phyloP scores from a whole-genome alignment of 1,140 invertebrate genomes.

The Propsilocerus akamusi region DNA sequence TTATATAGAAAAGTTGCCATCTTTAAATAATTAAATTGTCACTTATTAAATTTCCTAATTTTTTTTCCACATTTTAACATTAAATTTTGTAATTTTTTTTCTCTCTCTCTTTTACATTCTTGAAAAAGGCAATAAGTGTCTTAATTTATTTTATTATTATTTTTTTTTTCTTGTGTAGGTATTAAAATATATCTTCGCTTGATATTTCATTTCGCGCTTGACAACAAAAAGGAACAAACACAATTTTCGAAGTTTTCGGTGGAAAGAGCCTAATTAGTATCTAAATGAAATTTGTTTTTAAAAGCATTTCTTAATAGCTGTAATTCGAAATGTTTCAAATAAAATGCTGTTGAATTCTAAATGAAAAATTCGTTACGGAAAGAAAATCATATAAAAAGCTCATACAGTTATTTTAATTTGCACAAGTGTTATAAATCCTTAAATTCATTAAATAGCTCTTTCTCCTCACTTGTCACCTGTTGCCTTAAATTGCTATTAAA shows the following conservation, averaged over 20 bases:
- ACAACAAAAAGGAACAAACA: neutral
- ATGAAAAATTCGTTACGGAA: too few relatives aligned
- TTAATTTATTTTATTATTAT: neutral
- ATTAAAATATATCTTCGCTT: neutral
- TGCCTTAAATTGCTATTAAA: too few relatives aligned
- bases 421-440: too few relatives aligned
- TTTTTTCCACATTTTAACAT: too few relatives aligned
- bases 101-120: neutral
- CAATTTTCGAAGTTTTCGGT: neutral
- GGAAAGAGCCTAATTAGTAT: neutral
- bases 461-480: too few relatives aligned
- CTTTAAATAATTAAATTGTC: neutral
- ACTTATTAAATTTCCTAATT: neutral
- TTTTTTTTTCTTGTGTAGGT: neutral
- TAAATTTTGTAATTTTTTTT: neutral
- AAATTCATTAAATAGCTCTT: too few relatives aligned
- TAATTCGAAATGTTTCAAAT: too few relatives aligned
- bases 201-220: neutral
- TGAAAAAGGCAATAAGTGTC: conserved; percentile 4
- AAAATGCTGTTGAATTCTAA: too few relatives aligned
- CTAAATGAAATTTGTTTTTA: neutral
- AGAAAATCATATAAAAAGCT: too few relatives aligned
- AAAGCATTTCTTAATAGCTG: neutral
- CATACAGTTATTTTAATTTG: too few relatives aligned
- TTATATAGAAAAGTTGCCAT: neutral